These are phyloP conservation scores for Ibycter americanus DNA, from an alignment of 2,797 vertebrate species.

Conservation along the genomic window DNA sequence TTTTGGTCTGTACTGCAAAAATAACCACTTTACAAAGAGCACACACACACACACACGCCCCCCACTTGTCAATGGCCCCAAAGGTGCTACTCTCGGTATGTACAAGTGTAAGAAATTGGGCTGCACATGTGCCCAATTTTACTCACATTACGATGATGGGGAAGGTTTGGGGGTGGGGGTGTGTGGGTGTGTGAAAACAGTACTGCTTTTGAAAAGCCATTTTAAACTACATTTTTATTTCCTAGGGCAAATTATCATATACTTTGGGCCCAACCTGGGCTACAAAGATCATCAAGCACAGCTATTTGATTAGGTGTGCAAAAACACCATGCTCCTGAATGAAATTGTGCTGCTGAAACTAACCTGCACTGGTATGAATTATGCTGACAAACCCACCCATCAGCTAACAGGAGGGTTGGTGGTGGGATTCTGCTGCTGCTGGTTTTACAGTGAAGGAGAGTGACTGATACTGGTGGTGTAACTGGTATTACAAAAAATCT, in stretches of 20 bases:
- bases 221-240: neutral
- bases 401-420: neutral
- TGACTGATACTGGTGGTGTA: neutral
- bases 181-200: neutral
- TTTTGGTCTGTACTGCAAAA: neutral
- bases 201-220: neutral
- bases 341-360: neutral
- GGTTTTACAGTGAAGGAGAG: neutral
- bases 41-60: too few species aligned
- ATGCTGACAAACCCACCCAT: neutral
- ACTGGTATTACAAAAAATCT: neutral
- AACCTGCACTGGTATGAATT: neutral
- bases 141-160: neutral
- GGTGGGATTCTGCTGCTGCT: neutral
- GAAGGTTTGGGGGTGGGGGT: neutral
- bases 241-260: neutral
- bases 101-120: neutral
- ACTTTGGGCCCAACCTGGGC: neutral
- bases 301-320: neutral
- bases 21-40: neutral
- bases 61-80: neutral
- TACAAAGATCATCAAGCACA: neutral
- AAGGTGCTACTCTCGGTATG: neutral
- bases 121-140: neutral
- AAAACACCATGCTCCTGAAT: neutral